Base-by-base conservation (phyloP, 2,797 vertebrate species). In the Coendou prehensilis region DNA sequence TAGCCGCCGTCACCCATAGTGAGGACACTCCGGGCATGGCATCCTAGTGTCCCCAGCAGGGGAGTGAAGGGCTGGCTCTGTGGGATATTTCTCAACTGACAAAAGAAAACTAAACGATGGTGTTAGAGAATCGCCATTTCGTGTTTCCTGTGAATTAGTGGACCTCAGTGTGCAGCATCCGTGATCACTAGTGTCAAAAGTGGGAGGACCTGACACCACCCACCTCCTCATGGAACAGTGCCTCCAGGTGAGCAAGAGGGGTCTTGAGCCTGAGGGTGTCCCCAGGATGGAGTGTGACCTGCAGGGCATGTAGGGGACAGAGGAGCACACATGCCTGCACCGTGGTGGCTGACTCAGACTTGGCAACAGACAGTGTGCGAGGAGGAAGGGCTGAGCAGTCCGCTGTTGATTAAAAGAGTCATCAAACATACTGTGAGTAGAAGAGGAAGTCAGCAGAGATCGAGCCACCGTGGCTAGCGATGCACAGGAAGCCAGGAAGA, bases 11-110 rank as follows among this genome's bases (percentile, higher is more conserved):
- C 23, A 15, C 15, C 52, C 4, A 6, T 3, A 0, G 11, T 11
- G 50, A 37, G 11, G 0, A 22, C n/a, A 1, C 37, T 13, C 37
- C 3, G 3, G 23, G 7, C 1, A 1, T 0, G 0, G 0, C 20
- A 7, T 13, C 30, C 1, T 14, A 28, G 18, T 1, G 2, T 5
- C 23, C 5, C 41, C 67, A 2, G 5, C 33, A 23, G 22, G 2
- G 0, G 13, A 33, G 5, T 4, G 20, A 76, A 47, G 69, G n/a
- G 47, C 28, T 50, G 75, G 75, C 23, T 11, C 1, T 41, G 9
- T 3, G 9, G 4, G 20, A 9, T 30, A 2, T 3, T 2, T 13
- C 7, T 50, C 26, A 10, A 33, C 73, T n/a, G 11, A 41, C 3
- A 45, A 33, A 57, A 33, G 6, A 20, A 57, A 18, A 37, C 33